A percentile compares a stretch with the other conserved stretches of the same genome.
These are phyloP conservation scores for Prietella phreatophila DNA, from an alignment of 2,113 vertebrate genomes.

Conservation along the genomic window DNA sequence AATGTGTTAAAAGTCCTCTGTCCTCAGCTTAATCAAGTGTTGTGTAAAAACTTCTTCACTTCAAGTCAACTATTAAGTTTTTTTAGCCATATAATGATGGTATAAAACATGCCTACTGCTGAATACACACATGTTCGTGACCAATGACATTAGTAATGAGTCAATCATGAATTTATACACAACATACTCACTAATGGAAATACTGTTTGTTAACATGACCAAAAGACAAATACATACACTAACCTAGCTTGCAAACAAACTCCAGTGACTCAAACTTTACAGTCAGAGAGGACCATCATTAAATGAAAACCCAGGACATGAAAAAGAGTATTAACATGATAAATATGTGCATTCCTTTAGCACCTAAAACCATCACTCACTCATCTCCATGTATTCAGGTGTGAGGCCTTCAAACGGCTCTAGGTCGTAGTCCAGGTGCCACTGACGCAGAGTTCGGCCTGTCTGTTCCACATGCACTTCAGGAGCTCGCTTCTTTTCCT, in stretches of 20 bases:
- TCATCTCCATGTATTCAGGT: conserved; percentile 99
- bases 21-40: neutral
- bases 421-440: conserved; percentile 87
- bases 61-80: neutral
- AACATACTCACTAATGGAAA: conserved; percentile 16
- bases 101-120: neutral
- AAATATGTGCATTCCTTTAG: neutral
- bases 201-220: conserved; percentile 26
- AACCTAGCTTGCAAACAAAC: neutral
- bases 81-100: neutral
- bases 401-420: conserved; percentile 92
- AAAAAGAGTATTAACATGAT: neutral
- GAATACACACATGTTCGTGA: neutral
- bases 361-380: conserved; percentile 70
- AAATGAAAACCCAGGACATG: neutral
- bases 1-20: neutral
- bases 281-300: neutral
- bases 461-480: conserved; percentile 70
- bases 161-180: conserved; percentile 32
- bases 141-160: conserved; percentile 15
- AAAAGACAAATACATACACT: conserved; percentile 27
- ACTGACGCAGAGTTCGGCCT: conserved; percentile 80
- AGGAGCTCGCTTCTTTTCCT: conserved; percentile 76
- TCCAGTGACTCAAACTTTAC: neutral
- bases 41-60: neutral